phyloP scores from a whole-genome alignment of 2,797 vertebrate genomes.

The Phataginus tricuspis region DNA sequence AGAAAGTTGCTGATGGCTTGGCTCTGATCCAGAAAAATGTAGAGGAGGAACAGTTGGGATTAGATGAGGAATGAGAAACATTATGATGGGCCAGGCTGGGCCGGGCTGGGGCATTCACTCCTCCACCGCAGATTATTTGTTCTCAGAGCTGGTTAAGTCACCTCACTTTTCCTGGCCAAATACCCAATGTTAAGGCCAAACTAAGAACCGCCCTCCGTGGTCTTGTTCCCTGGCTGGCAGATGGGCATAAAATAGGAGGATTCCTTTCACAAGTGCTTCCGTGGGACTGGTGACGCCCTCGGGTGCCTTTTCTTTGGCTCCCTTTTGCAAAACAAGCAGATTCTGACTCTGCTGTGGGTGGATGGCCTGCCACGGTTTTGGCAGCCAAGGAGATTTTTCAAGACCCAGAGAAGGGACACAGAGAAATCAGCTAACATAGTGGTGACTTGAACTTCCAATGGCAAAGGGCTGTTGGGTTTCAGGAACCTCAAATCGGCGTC shows the following conservation, averaged over 20 bases:
- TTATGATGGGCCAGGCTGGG: neutral
- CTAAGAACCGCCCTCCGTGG: neutral
- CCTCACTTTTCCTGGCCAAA: neutral
- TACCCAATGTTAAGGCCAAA: neutral
- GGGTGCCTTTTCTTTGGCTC: constrained; percentile 30
- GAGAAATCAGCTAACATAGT: neutral
- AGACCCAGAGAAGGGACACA: neutral
- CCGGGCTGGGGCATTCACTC: neutral
- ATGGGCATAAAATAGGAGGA: neutral
- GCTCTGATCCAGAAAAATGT: neutral
- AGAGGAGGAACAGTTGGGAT: neutral
- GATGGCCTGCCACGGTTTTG: constrained; percentile 22
- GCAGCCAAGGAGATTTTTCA: constrained; percentile 42
- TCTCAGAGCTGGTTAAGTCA: neutral
- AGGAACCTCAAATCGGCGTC: neutral
- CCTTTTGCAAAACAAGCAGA: constrained; percentile 64
- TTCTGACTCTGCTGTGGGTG: constrained; percentile 60
- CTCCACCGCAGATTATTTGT: neutral
- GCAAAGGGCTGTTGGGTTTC: neutral
- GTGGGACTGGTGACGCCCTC: neutral
- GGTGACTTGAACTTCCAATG: neutral
- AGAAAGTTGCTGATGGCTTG: neutral
- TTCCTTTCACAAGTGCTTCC: neutral
- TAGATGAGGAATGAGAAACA: neutral
- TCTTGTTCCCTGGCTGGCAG: neutral